A percentile compares a stretch with the other conserved stretches of the same genome.
Evolutionary conservation across 1,140 invertebrate genomes (phyloP).

Genomic region (Daktulosphaira vitifoliae): DNA sequence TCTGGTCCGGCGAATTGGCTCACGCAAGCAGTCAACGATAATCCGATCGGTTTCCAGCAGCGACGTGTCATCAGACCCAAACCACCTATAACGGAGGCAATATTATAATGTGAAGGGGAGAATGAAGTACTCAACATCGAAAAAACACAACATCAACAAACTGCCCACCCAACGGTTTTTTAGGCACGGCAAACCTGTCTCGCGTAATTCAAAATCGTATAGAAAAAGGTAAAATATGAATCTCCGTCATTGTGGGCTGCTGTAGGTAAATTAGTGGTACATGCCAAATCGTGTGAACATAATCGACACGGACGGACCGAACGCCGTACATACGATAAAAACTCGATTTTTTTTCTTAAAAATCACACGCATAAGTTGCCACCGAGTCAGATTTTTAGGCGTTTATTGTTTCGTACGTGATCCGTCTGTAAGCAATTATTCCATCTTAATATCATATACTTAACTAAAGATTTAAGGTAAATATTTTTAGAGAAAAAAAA

Average conservation of each 20-base stretch:
- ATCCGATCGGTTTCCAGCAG: constrained; percentile 23
- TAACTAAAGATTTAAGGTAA: no score
- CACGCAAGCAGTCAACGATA: constrained; percentile 20
- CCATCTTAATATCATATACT: no score
- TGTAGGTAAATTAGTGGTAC: constrained; percentile 16
- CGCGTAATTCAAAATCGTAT: not conserved
- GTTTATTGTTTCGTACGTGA: constrained; percentile 17
- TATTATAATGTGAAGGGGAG: not conserved
- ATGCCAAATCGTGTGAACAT: constrained; percentile 32
- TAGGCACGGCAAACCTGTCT: constrained; percentile 2
- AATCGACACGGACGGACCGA: constrained; percentile 27
- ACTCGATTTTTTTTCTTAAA: not conserved
- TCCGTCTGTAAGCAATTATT: no score
- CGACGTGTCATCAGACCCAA: constrained; percentile 14
- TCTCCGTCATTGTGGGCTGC: not conserved
- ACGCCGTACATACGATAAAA: not conserved
- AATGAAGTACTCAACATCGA: no score
- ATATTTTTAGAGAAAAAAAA: no score
- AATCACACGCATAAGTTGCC: constrained; percentile 28
- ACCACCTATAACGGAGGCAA: constrained; percentile 25
- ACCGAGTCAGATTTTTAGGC: constrained; percentile 15
- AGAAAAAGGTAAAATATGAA: not conserved
- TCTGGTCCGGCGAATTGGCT: constrained; percentile 2
- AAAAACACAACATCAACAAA: not conserved
- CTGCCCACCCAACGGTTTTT: constrained; percentile 27